Conservation (phyloP, 2,797 vertebrate species). For the Alca torda region DNA sequence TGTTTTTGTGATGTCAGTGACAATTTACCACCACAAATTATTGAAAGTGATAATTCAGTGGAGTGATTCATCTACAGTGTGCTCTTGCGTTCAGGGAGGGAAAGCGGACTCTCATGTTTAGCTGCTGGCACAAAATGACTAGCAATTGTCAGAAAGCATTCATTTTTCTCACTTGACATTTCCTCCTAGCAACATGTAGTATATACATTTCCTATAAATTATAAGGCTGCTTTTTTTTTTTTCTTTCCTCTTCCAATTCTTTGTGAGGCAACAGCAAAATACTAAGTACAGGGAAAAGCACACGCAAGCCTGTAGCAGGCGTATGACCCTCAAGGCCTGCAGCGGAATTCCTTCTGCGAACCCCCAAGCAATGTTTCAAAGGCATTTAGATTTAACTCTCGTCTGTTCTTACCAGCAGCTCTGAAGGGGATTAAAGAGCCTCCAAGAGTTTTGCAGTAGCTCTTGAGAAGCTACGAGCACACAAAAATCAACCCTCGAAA, state of each 20-base stretch:
- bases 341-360: neutral
- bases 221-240: neutral
- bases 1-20: neutral
- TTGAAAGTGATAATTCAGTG: neutral
- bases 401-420: neutral
- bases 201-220: neutral
- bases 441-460: neutral
- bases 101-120: neutral
- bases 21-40: slow-evolving; percentile 19
- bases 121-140: slow-evolving; percentile 13
- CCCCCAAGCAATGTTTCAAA: neutral
- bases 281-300: neutral
- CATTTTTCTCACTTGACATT: neutral
- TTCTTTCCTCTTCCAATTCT: neutral
- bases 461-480: neutral
- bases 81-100: neutral
- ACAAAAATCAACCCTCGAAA: neutral
- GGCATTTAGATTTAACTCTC: neutral
- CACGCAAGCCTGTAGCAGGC: neutral
- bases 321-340: neutral
- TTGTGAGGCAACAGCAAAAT: neutral
- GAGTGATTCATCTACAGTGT: neutral
- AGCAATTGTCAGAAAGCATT: slow-evolving; percentile 10
- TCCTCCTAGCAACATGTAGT: neutral
- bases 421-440: neutral